Evolutionary conservation across 2,797 vertebrate genomes (phyloP).

Genomic region (Pipistrellus pygmaeus): DNA sequence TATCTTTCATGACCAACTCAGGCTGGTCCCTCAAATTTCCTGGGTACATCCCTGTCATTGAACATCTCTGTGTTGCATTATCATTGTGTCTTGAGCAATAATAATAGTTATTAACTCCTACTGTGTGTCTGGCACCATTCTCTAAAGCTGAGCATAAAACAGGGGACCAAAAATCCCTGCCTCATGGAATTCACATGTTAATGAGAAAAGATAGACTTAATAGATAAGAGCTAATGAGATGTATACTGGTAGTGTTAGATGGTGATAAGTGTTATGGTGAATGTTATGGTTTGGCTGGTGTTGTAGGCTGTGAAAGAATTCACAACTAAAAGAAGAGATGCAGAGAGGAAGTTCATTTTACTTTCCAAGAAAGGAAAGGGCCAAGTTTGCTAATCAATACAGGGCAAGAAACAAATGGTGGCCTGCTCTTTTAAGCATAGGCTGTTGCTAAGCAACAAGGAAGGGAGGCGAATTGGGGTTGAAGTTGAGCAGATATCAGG

Average conservation of each 20-base stretch:
- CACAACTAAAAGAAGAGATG: too few relatives aligned
- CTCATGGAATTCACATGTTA: neutral
- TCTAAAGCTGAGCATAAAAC: neutral
- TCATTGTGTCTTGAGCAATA: neutral
- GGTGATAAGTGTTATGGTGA: neutral
- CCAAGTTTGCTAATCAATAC: too few relatives aligned
- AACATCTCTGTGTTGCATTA: neutral
- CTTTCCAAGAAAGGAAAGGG: too few relatives aligned
- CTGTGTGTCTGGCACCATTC: neutral
- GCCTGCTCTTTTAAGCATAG: too few relatives aligned
- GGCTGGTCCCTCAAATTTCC: neutral
- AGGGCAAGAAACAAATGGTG: too few relatives aligned
- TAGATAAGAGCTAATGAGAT: neutral
- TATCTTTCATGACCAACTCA: neutral
- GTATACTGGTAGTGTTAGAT: neutral
- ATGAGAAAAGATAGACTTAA: neutral
- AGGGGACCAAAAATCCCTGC: neutral
- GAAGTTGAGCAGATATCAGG: too few relatives aligned
- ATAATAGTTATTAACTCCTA: neutral
- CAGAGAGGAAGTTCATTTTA: too few relatives aligned
- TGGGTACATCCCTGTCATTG: neutral
- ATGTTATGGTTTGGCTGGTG: too few relatives aligned
- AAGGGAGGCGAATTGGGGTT: too few relatives aligned
- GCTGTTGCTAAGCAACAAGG: too few relatives aligned
- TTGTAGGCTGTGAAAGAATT: too few relatives aligned